Base-by-base conservation (phyloP, 2,888 invertebrate species). In the Muschampia plurimacula region DNA sequence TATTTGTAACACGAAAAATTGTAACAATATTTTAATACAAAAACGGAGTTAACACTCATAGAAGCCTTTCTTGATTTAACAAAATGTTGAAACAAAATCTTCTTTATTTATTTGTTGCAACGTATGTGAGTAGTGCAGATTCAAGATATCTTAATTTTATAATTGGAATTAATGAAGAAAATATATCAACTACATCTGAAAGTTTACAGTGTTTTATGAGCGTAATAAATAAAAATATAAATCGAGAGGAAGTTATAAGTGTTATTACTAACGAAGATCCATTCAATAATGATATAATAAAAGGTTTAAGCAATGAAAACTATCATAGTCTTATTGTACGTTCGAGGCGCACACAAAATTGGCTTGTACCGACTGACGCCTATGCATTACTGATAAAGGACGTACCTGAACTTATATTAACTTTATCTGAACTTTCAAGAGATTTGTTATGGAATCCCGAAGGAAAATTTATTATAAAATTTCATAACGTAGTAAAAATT, bases 391-490 rank as follows among this genome's bases (percentile, higher is more conserved):
- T 74, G 36, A 46, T 69, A 10, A 36, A 65, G 9, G 57, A 77
- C 55, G 22, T 67, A 12, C 10, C 9, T 6, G 60, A 74, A 46
- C 60, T 72, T 52, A 1, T 36, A 41, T n/a, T 28, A 44, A 41
- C 52, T 12, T 62, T 72, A 36, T 41, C 13, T 52, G 66, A 67
- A 32, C 39, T 72, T 32, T 73, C 62, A 22, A 74, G 60, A 39
- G 77, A 78, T 59, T 60, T 74, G 9, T 28, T 72, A 9, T 80
- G 78, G 80, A 77, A 78, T 41, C 76, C 80, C 9, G 59, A 39
- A 32, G 76, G 70, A 57, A 73, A 71, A 62, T 77, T 77, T 63
- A 73, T 80, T 12, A 60, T 77, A 12, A 39, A 59, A 46, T 13
- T 55, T 41, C 46, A 52, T 62, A 15, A 62, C 5, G 12, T 10